Conservation (phyloP, 2,797 vertebrate species). For the Emydoidea blandingii region DNA sequence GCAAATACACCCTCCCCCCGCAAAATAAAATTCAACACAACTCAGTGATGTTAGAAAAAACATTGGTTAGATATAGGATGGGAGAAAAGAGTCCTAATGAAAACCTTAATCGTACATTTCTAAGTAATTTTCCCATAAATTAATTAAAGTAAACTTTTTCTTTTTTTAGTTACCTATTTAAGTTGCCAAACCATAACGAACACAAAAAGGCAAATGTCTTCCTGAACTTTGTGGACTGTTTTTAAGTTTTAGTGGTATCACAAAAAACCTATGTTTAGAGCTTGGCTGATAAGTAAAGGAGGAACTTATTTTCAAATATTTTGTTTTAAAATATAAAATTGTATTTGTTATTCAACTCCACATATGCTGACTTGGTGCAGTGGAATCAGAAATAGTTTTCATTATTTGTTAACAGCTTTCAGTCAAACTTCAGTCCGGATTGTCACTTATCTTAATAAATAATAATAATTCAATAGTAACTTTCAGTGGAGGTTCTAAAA, state of each 20-base stretch:
- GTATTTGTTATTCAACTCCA: background rate
- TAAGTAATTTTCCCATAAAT: background rate
- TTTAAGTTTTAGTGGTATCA: background rate
- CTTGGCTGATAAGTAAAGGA: background rate
- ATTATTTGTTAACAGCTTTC: background rate
- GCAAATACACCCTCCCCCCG: background rate
- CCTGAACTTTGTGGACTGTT: background rate
- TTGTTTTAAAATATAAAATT: background rate
- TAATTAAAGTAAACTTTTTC: background rate
- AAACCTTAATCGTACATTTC: background rate
- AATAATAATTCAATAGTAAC: fast-evolving
- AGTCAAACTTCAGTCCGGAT: background rate
- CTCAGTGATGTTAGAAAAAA: background rate
- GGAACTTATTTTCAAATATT: background rate
- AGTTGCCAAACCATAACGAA: background rate
- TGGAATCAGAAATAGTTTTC: background rate
- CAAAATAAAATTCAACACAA: background rate
- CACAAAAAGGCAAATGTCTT: background rate
- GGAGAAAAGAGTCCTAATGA: background rate
- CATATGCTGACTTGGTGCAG: fast-evolving
- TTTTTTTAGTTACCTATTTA: background rate
- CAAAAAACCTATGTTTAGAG: background rate
- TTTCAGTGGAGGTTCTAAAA: background rate
- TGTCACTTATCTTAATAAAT: background rate
- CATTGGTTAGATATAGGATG: background rate